These are phyloP conservation scores for Magallana ariakensis DNA, from an alignment of 1,140 invertebrate species.

Conservation along the genomic window DNA sequence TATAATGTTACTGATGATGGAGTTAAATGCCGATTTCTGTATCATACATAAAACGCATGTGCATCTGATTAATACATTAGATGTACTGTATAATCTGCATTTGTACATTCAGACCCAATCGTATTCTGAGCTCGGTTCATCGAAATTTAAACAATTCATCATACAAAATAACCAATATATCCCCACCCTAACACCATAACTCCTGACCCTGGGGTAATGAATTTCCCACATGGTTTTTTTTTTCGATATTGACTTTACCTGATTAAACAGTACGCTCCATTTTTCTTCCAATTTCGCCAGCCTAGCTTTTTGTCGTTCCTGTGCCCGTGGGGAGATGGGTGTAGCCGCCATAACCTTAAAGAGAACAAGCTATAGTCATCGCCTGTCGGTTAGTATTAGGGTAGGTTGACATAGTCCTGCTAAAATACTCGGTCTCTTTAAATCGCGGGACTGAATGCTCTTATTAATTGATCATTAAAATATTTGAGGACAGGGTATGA, in stretches of 20 bases:
- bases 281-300: conserved; percentile 59
- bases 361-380: background rate
- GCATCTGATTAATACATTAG: too few relatives aligned
- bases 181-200: too few relatives aligned
- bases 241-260: conserved; percentile 38
- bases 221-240: too few relatives aligned
- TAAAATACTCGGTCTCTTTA: conserved; percentile 16
- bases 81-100: too few relatives aligned
- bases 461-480: conserved; percentile 34
- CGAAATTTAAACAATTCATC: too few relatives aligned
- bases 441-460: background rate
- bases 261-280: conserved; percentile 64
- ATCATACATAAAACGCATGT: too few relatives aligned
- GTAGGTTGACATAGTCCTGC: background rate
- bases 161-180: too few relatives aligned
- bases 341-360: conserved; percentile 51
- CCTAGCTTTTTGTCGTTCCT: conserved; percentile 43
- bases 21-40: too few relatives aligned
- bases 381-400: background rate
- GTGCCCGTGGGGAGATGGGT: conserved; percentile 26
- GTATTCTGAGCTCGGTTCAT: too few relatives aligned
- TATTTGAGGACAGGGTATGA: conserved; percentile 7
- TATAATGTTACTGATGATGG: too few relatives aligned
- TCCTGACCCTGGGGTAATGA: too few relatives aligned
- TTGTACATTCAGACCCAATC: too few relatives aligned